phyloP scores from a whole-genome alignment of 2,797 vertebrate genomes.

The Synanceia verrucosa region DNA sequence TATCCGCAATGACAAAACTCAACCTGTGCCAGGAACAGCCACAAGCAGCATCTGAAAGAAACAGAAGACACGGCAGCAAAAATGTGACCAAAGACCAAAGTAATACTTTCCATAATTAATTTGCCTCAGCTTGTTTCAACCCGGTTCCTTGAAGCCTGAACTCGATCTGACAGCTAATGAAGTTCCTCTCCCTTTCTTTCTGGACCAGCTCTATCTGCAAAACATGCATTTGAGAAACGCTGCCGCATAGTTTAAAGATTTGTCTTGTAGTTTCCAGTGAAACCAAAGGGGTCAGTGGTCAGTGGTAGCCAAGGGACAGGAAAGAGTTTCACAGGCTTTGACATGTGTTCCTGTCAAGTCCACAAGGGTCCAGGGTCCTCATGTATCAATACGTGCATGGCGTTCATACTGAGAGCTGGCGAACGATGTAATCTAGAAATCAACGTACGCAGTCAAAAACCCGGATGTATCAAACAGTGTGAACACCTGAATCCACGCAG shows the following conservation, averaged over 20 bases:
- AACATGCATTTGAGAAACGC: neutral
- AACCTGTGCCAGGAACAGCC: neutral
- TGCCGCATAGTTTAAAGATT: neutral
- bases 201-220: too few species aligned
- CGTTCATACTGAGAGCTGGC: too few species aligned
- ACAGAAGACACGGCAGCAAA: neutral
- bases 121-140: neutral
- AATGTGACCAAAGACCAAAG: neutral
- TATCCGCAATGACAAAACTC: neutral
- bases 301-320: slow-evolving; percentile 23
- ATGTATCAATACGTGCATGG: too few species aligned
- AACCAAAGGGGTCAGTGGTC: slow-evolving; percentile 13
- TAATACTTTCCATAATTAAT: neutral
- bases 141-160: neutral
- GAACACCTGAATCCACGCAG: too few species aligned
- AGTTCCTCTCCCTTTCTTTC: neutral
- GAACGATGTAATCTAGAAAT: too few species aligned
- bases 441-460: too few species aligned
- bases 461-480: too few species aligned
- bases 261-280: neutral
- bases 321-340: slow-evolving; percentile 9
- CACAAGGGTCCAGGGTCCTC: neutral
- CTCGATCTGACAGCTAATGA: neutral
- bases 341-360: neutral
- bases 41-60: slow-evolving; percentile 31